phyloP scores from a whole-genome alignment of 2,113 vertebrate species.

The Pseudorectes ferrugineus region DNA sequence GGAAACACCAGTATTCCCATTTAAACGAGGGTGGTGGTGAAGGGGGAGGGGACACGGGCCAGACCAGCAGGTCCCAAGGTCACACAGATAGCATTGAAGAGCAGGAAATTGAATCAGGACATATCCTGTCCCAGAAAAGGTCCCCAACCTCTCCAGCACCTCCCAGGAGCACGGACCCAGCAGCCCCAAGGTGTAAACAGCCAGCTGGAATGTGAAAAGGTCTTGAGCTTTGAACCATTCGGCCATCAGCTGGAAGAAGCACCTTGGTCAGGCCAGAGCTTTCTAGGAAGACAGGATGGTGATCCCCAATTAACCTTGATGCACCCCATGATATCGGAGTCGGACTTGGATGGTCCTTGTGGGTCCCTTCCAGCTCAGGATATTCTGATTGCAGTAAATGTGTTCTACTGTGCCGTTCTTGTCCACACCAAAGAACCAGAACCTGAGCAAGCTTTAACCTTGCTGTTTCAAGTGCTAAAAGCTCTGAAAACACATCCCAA shows the following conservation, averaged over 20 bases:
- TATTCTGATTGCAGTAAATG: background rate
- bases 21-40: background rate
- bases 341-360: background rate
- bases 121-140: background rate
- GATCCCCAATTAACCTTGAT: background rate
- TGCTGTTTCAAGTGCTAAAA: background rate
- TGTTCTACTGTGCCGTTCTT: background rate
- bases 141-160: background rate
- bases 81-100: background rate
- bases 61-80: slow-evolving; percentile 18
- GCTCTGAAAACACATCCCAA: background rate
- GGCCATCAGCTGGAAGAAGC: background rate
- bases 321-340: background rate
- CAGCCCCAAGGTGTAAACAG: background rate
- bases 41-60: background rate
- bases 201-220: slow-evolving; percentile 9
- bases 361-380: background rate
- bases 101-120: slow-evolving; percentile 22
- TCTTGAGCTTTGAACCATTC: slow-evolving; percentile 3
- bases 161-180: background rate
- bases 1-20: slow-evolving; percentile 47
- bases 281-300: slow-evolving; percentile 26
- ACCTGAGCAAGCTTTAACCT: background rate
- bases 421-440: background rate
- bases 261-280: background rate